phyloP scores from a whole-genome alignment of 2,113 vertebrate genomes.

The Tichodroma muraria region DNA sequence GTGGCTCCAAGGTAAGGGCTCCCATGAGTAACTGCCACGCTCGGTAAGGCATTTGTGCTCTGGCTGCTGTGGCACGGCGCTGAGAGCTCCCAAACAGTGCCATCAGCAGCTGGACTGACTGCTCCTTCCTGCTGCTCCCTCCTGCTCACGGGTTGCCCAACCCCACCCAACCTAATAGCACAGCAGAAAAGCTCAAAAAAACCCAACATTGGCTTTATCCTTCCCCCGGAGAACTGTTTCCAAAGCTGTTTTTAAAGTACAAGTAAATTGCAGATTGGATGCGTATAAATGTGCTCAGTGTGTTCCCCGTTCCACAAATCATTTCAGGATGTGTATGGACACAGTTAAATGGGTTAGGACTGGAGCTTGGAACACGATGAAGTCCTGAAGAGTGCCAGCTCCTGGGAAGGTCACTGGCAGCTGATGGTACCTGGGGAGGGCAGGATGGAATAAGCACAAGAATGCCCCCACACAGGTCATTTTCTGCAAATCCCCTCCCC shows the following conservation, averaged over 20 bases:
- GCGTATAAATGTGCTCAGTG: background rate
- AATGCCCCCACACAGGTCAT: fast-evolving
- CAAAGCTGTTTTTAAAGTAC: background rate
- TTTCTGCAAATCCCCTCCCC: background rate
- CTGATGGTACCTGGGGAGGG: background rate
- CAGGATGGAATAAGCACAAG: background rate
- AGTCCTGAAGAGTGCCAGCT: background rate
- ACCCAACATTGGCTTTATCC: background rate
- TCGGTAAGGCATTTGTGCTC: background rate
- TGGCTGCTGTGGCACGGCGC: background rate
- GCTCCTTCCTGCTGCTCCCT: background rate
- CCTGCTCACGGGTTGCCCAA: background rate
- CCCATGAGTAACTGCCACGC: background rate
- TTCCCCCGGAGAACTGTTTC: background rate
- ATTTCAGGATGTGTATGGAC: background rate
- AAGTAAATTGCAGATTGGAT: background rate
- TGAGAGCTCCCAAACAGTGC: background rate
- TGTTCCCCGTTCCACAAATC: background rate
- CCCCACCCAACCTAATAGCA: background rate
- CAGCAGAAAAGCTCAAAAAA: background rate
- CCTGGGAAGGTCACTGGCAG: background rate
- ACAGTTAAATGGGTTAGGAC: background rate
- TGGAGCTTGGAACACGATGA: background rate
- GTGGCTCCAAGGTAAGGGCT: background rate
- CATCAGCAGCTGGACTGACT: background rate